Conservation (phyloP, 2,888 invertebrate genomes). For the Cactoblastis cactorum region DNA sequence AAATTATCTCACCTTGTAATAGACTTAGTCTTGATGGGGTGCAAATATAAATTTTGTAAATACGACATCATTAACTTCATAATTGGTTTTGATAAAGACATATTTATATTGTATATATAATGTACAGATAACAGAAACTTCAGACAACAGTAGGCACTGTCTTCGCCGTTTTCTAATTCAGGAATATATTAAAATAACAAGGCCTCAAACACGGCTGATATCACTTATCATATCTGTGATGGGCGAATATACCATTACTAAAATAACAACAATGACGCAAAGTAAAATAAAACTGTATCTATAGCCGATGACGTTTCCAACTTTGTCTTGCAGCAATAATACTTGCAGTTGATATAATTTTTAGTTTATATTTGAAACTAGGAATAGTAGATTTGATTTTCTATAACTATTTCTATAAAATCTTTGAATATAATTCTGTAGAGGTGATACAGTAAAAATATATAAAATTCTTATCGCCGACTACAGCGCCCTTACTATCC, state of each 20-base stretch:
- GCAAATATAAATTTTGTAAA: conserved; percentile 85
- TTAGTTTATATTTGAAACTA: no score
- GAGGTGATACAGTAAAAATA: background rate
- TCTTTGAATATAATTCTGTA: background rate
- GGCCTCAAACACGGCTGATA: conserved; percentile 11
- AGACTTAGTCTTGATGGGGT: conserved; percentile 88
- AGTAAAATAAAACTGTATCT: no score
- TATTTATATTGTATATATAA: conserved; percentile 41
- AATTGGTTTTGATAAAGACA: conserved; percentile 86
- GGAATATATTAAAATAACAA: conserved; percentile 7
- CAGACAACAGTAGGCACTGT: background rate
- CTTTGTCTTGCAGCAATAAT: no score
- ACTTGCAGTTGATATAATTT: no score
- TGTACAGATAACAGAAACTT: background rate
- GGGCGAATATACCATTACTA: background rate
- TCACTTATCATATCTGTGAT: conserved; percentile 17
- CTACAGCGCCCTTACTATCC: conserved; percentile 8
- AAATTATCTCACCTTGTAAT: conserved; percentile 83
- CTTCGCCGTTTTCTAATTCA: background rate
- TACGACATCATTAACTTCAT: conserved; percentile 84
- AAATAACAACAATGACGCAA: background rate
- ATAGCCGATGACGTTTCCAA: no score
- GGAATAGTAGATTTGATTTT: no score
- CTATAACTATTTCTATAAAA: background rate
- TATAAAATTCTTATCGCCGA: background rate